Evolutionary conservation across 1,140 invertebrate genomes (phyloP).

Genomic region (Conopomorpha cramerella): DNA sequence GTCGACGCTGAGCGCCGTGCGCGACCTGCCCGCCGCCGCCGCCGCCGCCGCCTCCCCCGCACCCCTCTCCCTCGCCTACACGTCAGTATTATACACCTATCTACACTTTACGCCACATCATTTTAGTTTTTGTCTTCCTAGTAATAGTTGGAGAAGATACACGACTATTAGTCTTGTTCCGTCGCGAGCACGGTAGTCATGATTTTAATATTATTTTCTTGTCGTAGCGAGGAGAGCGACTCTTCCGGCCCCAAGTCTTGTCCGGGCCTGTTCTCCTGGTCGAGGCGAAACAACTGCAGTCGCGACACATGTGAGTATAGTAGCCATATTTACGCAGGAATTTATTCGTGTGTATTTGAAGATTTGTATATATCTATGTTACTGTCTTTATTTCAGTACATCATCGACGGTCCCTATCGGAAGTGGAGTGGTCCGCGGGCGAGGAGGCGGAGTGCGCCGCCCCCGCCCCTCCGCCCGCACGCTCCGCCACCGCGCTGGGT

Average conservation of each 20-base stretch:
- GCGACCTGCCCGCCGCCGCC: slow-evolving; percentile 42
- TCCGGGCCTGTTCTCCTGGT: slow-evolving; percentile 29
- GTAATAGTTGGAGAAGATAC: too few species aligned
- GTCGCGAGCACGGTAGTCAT: too few species aligned
- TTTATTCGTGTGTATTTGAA: too few species aligned
- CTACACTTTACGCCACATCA: too few species aligned
- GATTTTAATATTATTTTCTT: too few species aligned
- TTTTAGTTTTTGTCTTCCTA: too few species aligned
- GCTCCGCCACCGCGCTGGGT: slow-evolving; percentile 51
- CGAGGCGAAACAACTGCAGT: slow-evolving; percentile 16
- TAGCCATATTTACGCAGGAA: too few species aligned
- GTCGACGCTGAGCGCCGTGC: slow-evolving; percentile 61
- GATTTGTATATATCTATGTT: too few species aligned
- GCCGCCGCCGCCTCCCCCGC: too few species aligned
- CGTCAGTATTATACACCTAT: too few species aligned
- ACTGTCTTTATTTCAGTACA: slow-evolving; percentile 40
- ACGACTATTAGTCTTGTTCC: too few species aligned
- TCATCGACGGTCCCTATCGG: slow-evolving; percentile 72
- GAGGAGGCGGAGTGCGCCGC: slow-evolving; percentile 5
- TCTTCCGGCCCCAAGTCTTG: slow-evolving; percentile 39
- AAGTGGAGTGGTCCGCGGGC: slow-evolving; percentile 58
- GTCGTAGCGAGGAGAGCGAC: slow-evolving; percentile 33
- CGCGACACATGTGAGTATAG: slow-evolving; percentile 10
- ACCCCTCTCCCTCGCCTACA: too few species aligned
- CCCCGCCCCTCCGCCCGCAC: slow-evolving; percentile 14